A percentile compares a stretch with the other conserved stretches of the same genome.
These are phyloP conservation scores for Tridacna gigas DNA, from an alignment of 2,888 invertebrate genomes.

Conservation along the genomic window DNA sequence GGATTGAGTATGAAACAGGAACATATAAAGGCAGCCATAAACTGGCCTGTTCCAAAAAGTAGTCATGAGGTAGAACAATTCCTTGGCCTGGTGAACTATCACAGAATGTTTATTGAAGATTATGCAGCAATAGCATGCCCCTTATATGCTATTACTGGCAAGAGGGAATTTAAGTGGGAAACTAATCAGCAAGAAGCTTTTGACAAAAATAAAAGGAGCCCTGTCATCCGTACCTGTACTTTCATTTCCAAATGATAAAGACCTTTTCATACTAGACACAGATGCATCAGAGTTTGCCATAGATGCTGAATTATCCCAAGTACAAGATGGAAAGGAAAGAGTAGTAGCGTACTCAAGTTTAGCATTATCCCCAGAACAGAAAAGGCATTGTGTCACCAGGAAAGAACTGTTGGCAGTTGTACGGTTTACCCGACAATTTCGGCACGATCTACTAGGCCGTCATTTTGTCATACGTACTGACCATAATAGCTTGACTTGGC, in stretches of 20 bases:
- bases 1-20: slow-evolving; percentile 22
- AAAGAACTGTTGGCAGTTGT: slow-evolving; percentile 35
- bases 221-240: slow-evolving; percentile 48
- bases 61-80: slow-evolving; percentile 52
- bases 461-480: background rate
- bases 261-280: too few relatives aligned
- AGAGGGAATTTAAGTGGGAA: slow-evolving; percentile 36
- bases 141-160: slow-evolving; percentile 42
- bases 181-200: slow-evolving; percentile 24
- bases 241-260: slow-evolving; percentile 42
- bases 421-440: slow-evolving; percentile 25
- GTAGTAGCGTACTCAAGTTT: too few relatives aligned
- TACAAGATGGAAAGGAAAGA: slow-evolving; percentile 37
- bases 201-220: slow-evolving; percentile 18
- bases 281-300: too few relatives aligned
- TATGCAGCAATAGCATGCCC: slow-evolving; percentile 24
- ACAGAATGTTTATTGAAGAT: slow-evolving; percentile 40
- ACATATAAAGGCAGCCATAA: slow-evolving; percentile 15
- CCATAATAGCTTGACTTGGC: slow-evolving; percentile 2
- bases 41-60: slow-evolving; percentile 37
- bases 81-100: slow-evolving; percentile 60
- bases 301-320: slow-evolving; percentile 57
- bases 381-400: too few relatives aligned
- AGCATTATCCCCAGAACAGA: too few relatives aligned
- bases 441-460: background rate